Evolutionary conservation across 2,113 vertebrate species (phyloP), one percentile per base, ranked within the genome.

Genomic region (Callipepla californica): DNA sequence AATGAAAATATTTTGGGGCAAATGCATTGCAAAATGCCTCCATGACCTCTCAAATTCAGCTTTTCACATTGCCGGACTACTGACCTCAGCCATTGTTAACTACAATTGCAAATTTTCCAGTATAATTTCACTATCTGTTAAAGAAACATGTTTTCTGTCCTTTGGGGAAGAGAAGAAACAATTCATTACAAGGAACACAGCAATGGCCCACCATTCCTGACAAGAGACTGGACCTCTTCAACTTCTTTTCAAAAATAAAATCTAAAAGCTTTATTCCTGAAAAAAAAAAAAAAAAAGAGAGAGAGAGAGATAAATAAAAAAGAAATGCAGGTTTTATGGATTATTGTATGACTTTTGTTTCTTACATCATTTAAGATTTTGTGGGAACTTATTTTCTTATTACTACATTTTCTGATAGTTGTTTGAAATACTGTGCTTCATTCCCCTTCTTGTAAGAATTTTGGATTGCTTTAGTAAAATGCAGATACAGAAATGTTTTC

Each of bases 41-140:
- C 18, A 67, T 50, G 11, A 74, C 19, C 25, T 89, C 50, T 67
- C 1, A 0, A 85, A 55, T 69, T 61, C 47, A 80, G 22, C 55
- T 87, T 94, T 91, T 85, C 67, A 47, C 28, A 38, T 53, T 50
- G 69, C 62, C 51, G 73, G 75, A 78, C 89, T 74, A 58, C n/a
- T 83, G 78, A 70, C 75, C 67, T 87, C 69, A 85, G 59, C 9
- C 57, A 89, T 50, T 23, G 40, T 47, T 77, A 89, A 92, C 67
- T 91, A 66, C 38, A 87, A 85, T 26, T 76, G 53, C 74, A 90
- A 94, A 68, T 94, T 96, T 84, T 95, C 72, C 66, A 63, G 28
- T 63, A 65, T 80, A 88, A 40, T 89, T 93, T 76, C 69, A 74
- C 59, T 92, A 87, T 7, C 32, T 62, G 48, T 74, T 87, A 93